Percentiles rank a stretch among this genome's conserved stretches.
These are phyloP conservation scores for Strigamia crassipes DNA, from an alignment of 2,888 invertebrate genomes.

Conservation along the genomic window DNA sequence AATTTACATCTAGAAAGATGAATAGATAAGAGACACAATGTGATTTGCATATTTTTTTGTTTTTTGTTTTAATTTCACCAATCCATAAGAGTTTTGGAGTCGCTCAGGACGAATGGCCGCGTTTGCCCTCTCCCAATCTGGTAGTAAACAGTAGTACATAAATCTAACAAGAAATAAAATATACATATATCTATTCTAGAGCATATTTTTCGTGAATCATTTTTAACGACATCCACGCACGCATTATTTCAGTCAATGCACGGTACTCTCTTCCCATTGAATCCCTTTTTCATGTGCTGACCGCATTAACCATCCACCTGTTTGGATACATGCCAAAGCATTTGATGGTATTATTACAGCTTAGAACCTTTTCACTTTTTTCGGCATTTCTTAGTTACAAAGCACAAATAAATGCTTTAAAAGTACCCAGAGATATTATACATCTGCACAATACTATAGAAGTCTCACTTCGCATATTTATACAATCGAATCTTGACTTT, in stretches of 20 bases:
- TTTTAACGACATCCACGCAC: background rate
- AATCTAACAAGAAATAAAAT: background rate
- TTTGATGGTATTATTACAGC: background rate
- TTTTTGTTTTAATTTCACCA: background rate
- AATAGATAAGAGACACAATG: too few species aligned
- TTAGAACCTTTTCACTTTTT: conserved; percentile 7
- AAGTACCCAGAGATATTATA: background rate
- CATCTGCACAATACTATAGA: background rate
- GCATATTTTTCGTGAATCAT: background rate
- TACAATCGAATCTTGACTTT: too few species aligned
- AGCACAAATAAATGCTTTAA: background rate
- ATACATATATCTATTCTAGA: background rate
- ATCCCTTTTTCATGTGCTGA: background rate
- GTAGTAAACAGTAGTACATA: background rate
- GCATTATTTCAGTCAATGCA: background rate
- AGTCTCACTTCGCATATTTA: too few species aligned
- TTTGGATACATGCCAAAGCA: background rate
- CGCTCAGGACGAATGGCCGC: too few species aligned
- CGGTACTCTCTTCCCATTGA: background rate
- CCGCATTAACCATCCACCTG: conserved; percentile 10
- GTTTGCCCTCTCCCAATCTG: too few species aligned
- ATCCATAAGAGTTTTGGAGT: too few species aligned
- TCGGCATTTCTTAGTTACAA: background rate
- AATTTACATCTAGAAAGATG: background rate
- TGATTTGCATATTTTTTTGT: too few species aligned